phyloP scores from a whole-genome alignment of 2,113 vertebrate species.

The Vanacampus margaritifer region DNA sequence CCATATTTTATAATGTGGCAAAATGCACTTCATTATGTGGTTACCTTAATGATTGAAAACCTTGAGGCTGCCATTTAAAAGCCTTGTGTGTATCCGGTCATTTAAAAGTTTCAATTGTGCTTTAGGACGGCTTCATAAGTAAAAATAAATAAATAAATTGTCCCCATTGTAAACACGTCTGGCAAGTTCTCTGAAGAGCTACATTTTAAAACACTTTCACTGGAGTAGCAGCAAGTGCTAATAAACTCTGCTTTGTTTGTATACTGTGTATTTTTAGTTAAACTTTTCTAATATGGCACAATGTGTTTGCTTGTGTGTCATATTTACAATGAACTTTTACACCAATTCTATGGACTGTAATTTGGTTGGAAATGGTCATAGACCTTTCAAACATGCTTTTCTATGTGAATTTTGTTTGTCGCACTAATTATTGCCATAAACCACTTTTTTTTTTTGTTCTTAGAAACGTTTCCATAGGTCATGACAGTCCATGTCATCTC shows the following conservation, averaged over 20 bases:
- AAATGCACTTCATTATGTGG: neutral
- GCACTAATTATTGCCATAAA: neutral
- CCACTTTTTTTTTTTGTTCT: neutral
- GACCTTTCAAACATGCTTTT: neutral
- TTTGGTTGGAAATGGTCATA: neutral
- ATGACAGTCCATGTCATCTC: neutral
- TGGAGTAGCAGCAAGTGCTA: neutral
- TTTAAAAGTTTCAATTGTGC: neutral
- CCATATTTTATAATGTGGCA: conserved; percentile 3
- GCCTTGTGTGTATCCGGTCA: neutral
- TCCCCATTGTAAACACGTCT: neutral
- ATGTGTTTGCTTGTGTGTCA: neutral
- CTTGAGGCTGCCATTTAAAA: neutral
- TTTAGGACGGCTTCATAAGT: neutral
- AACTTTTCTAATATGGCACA: neutral
- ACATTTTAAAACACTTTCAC: neutral
- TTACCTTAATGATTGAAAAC: neutral
- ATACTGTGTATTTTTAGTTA: neutral
- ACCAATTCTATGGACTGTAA: neutral
- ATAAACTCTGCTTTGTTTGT: neutral
- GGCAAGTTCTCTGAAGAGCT: neutral
- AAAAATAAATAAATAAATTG: too few species aligned
- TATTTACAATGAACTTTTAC: neutral
- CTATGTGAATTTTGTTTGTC: neutral
- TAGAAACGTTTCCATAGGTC: neutral